Conservation (phyloP, 2,888 invertebrate species). For the Acanthopleura granulata region DNA sequence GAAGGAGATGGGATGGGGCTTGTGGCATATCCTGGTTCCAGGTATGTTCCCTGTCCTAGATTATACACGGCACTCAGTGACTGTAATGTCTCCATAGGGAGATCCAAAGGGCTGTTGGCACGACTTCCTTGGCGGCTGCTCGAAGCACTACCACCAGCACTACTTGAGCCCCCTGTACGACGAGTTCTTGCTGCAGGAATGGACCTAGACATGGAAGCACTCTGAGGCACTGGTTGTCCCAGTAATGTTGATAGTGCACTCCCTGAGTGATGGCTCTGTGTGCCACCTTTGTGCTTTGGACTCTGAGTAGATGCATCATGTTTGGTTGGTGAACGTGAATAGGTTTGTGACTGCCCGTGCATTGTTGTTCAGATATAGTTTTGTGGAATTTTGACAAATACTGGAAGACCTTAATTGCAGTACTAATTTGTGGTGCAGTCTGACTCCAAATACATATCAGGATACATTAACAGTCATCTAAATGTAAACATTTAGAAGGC, state of each 20-base stretch:
- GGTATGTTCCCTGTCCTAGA: conserved; percentile 33
- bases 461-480: no score
- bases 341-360: conserved; percentile 34
- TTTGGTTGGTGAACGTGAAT: neutral
- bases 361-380: conserved; percentile 32
- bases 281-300: neutral
- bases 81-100: conserved; percentile 55
- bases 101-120: conserved; percentile 55
- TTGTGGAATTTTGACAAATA: no score
- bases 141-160: conserved; percentile 9
- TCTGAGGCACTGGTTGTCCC: neutral
- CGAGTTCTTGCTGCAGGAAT: neutral
- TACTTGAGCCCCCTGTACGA: conserved; percentile 2
- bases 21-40: conserved; percentile 24
- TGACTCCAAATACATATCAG: no score
- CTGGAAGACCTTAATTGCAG: no score
- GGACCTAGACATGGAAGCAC: neutral
- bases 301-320: conserved; percentile 6
- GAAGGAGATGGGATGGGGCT: conserved; percentile 36
- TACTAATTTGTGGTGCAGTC: no score
- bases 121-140: conserved; percentile 40
- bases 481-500: no score
- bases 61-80: conserved; percentile 50
- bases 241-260: neutral
- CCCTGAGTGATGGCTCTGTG: neutral